Conservation (phyloP, 2,888 invertebrate species). For the Xanthia togata region DNA sequence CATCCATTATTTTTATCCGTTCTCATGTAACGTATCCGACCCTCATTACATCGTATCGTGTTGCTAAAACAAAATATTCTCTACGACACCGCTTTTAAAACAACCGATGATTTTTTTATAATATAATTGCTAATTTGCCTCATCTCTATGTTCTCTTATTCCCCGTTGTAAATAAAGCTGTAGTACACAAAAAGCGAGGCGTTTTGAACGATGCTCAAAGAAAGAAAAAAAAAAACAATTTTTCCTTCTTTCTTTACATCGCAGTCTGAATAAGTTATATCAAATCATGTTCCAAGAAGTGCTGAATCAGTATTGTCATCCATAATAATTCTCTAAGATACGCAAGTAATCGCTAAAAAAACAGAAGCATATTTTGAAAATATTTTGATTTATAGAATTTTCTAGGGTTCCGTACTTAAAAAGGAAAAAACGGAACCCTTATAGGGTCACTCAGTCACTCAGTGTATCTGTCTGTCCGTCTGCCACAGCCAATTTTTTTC, state of each 20-base stretch:
- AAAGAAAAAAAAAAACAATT: no score
- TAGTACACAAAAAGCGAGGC: conserved; percentile 12
- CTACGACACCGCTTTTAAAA: conserved; percentile 81
- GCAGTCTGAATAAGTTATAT: no score
- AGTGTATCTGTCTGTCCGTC: no score
- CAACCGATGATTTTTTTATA: conserved; percentile 82
- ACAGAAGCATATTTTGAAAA: neutral
- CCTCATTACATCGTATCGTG: conserved; percentile 70
- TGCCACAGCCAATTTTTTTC: no score
- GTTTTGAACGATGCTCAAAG: no score
- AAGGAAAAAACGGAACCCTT: no score
- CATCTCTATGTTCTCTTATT: conserved; percentile 72
- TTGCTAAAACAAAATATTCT: conserved; percentile 76
- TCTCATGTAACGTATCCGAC: conserved; percentile 59
- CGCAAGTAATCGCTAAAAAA: neutral
- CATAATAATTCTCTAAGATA: neutral
- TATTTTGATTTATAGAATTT: no score
- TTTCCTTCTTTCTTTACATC: no score
- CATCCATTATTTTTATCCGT: conserved; percentile 40
- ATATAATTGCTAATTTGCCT: conserved; percentile 88
- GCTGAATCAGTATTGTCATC: neutral
- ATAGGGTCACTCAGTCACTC: no score
- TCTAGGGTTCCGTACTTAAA: no score
- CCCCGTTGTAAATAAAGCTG: conserved; percentile 63
- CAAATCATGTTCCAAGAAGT: neutral